Percentiles rank a stretch among this genome's conserved stretches.
These are phyloP conservation scores for Menidia beryllina DNA, from an alignment of 2,113 vertebrate species.

Conservation along the genomic window DNA sequence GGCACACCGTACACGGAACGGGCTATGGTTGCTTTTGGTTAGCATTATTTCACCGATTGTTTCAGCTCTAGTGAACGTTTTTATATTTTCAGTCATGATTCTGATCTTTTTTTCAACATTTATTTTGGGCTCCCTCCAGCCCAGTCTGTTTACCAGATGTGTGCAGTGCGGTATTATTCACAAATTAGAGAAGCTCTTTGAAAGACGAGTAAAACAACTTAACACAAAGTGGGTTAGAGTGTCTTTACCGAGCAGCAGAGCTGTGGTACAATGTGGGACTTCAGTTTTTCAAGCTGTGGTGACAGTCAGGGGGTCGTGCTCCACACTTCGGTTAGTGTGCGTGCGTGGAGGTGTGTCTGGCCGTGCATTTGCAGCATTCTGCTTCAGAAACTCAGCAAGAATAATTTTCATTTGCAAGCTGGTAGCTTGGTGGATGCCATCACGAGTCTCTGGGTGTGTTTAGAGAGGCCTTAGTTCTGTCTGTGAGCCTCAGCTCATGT, in stretches of 20 bases:
- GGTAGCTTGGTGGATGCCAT: conserved; percentile 3
- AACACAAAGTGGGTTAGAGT: conserved; percentile 3
- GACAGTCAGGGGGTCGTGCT: neutral
- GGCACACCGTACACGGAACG: too few species aligned
- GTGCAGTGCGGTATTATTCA: conserved; percentile 15
- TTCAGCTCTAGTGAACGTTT: neutral
- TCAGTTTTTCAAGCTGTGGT: conserved; percentile 15
- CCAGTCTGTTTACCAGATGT: conserved; percentile 17
- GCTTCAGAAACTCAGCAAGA: conserved; percentile 43
- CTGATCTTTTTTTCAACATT: conserved; percentile 7
- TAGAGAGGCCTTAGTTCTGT: conserved; percentile 11
- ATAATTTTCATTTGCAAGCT: conserved; percentile 28
- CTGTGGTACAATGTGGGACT: neutral
- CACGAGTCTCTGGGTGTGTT: conserved; percentile 29
- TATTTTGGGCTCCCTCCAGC: neutral
- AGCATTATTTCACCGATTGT: neutral
- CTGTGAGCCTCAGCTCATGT: conserved; percentile 11
- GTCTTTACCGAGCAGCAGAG: neutral
- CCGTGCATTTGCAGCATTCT: conserved; percentile 20
- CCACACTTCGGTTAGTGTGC: neutral
- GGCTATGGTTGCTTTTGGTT: too few species aligned
- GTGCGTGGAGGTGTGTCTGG: conserved; percentile 27
- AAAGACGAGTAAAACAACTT: neutral
- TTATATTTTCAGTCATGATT: neutral
- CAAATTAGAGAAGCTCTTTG: conserved; percentile 17